A percentile compares a stretch with the other conserved stretches of the same genome.
Conservation (phyloP, 2,113 vertebrate genomes). For the Saimiri boliviensis region DNA sequence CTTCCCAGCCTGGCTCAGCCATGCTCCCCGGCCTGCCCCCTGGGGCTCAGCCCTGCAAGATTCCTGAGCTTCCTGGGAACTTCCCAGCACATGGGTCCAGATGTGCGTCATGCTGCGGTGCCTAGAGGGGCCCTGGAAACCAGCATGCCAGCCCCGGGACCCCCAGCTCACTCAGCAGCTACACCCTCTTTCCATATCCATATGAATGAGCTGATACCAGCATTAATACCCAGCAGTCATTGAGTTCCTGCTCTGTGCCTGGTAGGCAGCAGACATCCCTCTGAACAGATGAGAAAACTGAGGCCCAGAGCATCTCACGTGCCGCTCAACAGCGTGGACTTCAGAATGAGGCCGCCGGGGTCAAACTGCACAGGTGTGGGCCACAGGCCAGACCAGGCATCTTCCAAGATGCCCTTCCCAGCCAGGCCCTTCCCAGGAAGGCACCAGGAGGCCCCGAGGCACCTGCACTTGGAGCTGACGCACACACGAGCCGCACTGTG, state of each 20-base stretch:
- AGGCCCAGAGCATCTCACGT: neutral
- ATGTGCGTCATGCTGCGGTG: accelerated
- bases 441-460: no score
- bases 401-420: neutral
- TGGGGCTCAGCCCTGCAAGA: neutral
- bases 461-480: no score
- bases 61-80: neutral
- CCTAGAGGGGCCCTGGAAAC: neutral
- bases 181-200: neutral
- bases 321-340: neutral
- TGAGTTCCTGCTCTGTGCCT: neutral
- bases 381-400: accelerated
- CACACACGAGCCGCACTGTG: neutral
- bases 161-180: accelerated
- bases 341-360: neutral
- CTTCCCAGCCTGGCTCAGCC: neutral
- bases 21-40: accelerated
- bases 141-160: neutral
- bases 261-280: neutral
- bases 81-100: neutral
- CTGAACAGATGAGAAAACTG: neutral
- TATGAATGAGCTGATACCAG: accelerated
- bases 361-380: neutral
- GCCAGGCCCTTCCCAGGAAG: neutral
- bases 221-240: neutral